Percentiles rank a stretch among this genome's conserved stretches.
These are phyloP conservation scores for Drosophila insularis DNA, from an alignment of 1,140 invertebrate genomes.

Conservation along the genomic window DNA sequence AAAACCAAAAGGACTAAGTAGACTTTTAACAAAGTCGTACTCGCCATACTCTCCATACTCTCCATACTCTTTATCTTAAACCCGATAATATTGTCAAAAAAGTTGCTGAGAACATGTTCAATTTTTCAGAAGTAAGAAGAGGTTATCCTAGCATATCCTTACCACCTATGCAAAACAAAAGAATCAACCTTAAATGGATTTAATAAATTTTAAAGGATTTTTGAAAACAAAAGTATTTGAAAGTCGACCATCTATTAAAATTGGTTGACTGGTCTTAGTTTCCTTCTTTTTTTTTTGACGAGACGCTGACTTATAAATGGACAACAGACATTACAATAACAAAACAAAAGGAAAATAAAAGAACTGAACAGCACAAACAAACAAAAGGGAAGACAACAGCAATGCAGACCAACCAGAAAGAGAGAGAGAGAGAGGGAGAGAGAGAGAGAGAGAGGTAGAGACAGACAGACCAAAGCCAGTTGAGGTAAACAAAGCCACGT, in stretches of 20 bases:
- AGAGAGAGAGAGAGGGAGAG: too few relatives aligned
- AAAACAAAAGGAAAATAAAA: too few relatives aligned
- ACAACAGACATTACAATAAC: neutral
- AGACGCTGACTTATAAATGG: neutral
- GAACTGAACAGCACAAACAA: neutral
- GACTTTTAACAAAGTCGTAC: neutral
- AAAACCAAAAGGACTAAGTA: neutral
- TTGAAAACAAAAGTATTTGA: neutral
- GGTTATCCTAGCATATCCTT: too few relatives aligned
- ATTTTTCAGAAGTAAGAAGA: too few relatives aligned
- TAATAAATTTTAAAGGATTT: too few relatives aligned
- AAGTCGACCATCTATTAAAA: neutral
- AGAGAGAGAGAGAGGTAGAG: too few relatives aligned
- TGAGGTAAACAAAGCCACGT: constrained; percentile 6
- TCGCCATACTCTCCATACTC: too few relatives aligned
- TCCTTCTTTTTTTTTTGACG: neutral
- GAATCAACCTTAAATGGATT: too few relatives aligned
- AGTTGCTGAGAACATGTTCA: too few relatives aligned
- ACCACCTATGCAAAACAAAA: too few relatives aligned
- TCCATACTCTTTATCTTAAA: too few relatives aligned
- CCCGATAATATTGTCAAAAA: too few relatives aligned
- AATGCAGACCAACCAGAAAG: neutral
- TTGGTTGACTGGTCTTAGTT: neutral
- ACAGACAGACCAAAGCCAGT: constrained; percentile 1
- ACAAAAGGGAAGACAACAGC: neutral